Base-by-base conservation (phyloP, 2,888 invertebrate species). In the Tortricodes alternella region DNA sequence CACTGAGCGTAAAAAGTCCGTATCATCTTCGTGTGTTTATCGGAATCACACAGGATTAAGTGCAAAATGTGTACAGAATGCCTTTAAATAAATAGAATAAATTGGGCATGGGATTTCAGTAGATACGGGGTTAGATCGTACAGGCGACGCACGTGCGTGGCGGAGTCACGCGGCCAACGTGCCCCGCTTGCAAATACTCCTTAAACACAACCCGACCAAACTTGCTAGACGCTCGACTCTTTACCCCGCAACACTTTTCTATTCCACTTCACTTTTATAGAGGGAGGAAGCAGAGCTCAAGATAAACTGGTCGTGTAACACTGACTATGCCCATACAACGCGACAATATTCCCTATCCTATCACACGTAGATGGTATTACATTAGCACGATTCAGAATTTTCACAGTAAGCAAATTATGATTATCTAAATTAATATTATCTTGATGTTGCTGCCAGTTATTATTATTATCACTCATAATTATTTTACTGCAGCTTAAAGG, bases 131-230 rank as follows among this genome's bases (percentile, higher is more conserved):
- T 65, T 62, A 59, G 65, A 76, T 80, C 72, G 67, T 60, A 72
- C 62, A 83, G 64, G 70, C 82, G 41, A 73, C 71, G 70, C 83
- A 83, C 83, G 81, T 78, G 78, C 74, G 77, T 72, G 63, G 72
- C 62, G 76, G 74, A 80, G 83, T 80, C 84, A 84, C 82, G 82
- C 74, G 64, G 65, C 59, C 32, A 66, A 74, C 83, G 82, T 81
- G 84, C 58, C 63, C 65, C 59, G 78, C 71, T 70, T 83, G 64
- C 64, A 65, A 72, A 80, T 65, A 49, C 62, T 64, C 59, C 62
- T 56, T 60, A 62, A 66, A 70, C 66, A 71, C 43, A 65, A 62
- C 49, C 70, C 66, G 71, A 46, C 83, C 80, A 80, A 66, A 66
- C 64, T 60, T 62, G 56, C 61, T 61, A 71, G 81, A 75, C 62